Percentiles rank a stretch among this genome's conserved stretches.
Evolutionary conservation across 2,113 vertebrate species (phyloP).

Genomic region (Semnopithecus entellus): DNA sequence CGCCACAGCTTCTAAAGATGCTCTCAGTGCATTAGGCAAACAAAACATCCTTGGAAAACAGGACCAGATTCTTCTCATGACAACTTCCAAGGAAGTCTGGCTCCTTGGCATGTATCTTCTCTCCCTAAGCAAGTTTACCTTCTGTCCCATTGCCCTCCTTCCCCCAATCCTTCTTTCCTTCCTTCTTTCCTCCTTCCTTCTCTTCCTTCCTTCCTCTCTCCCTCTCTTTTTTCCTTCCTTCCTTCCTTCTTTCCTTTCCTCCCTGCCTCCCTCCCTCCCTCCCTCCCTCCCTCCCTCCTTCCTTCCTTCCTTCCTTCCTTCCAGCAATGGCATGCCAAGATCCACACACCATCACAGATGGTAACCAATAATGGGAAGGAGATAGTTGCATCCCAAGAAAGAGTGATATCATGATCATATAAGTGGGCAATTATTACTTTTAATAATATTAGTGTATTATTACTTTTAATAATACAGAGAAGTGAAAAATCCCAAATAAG

Average conservation of each 20-base stretch:
- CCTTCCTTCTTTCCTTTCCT: too few species aligned
- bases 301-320: background rate
- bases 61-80: background rate
- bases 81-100: background rate
- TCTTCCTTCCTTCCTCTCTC: background rate
- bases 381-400: background rate
- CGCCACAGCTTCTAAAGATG: background rate
- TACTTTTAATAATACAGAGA: background rate
- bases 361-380: background rate
- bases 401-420: background rate
- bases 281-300: rapidly evolving
- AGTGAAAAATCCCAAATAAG: background rate
- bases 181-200: background rate
- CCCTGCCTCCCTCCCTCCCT: background rate
- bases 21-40: background rate
- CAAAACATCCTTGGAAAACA: background rate
- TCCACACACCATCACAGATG: background rate
- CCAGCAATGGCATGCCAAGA: background rate
- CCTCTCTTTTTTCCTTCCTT: too few species aligned
- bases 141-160: background rate
- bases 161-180: background rate
- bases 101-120: background rate
- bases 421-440: background rate
- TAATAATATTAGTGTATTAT: background rate
- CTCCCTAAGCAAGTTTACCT: background rate